Conservation (phyloP, 2,113 vertebrate genomes). For the Epinephelus lanceolatus region DNA sequence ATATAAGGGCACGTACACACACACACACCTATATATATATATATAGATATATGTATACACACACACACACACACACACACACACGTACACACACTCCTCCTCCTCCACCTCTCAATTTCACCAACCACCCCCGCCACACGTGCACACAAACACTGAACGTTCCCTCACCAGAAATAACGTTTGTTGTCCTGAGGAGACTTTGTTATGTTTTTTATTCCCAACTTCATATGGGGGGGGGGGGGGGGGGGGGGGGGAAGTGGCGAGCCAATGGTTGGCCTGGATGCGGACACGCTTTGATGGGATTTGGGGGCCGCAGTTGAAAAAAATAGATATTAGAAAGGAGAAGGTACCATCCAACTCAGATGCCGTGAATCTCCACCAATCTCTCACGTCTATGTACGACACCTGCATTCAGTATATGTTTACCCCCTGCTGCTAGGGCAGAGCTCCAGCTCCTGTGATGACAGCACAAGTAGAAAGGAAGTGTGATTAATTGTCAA, state of each 20-base stretch:
- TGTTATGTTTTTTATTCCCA: constrained; percentile 48
- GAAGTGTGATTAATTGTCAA: constrained; percentile 46
- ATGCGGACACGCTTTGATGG: constrained; percentile 55
- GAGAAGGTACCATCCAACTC: constrained; percentile 31
- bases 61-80: constrained; percentile 13
- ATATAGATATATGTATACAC: too few species aligned
- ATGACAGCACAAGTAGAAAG: constrained; percentile 35
- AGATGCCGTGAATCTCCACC: constrained; percentile 16
- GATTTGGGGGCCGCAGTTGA: constrained; percentile 59
- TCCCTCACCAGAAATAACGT: constrained; percentile 61
- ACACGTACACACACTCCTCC: constrained; percentile 29
- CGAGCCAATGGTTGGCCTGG: constrained; percentile 46
- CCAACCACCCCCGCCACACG: constrained; percentile 27
- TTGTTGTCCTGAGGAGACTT: constrained; percentile 65
- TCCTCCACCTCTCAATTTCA: constrained; percentile 42
- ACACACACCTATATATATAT: background rate
- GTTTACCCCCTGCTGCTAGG: background rate
- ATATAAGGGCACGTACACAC: constrained; percentile 43
- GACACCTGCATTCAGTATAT: constrained; percentile 1
- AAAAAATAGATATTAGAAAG: constrained; percentile 1
- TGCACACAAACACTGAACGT: constrained; percentile 45
- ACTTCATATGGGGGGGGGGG: constrained; percentile 22
- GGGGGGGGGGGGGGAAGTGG: constrained; percentile 24
- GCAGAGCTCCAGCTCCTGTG: constrained; percentile 40
- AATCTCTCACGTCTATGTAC: constrained; percentile 12